phyloP scores from a whole-genome alignment of 2,797 vertebrate species.

The Cichlasoma orientale region DNA sequence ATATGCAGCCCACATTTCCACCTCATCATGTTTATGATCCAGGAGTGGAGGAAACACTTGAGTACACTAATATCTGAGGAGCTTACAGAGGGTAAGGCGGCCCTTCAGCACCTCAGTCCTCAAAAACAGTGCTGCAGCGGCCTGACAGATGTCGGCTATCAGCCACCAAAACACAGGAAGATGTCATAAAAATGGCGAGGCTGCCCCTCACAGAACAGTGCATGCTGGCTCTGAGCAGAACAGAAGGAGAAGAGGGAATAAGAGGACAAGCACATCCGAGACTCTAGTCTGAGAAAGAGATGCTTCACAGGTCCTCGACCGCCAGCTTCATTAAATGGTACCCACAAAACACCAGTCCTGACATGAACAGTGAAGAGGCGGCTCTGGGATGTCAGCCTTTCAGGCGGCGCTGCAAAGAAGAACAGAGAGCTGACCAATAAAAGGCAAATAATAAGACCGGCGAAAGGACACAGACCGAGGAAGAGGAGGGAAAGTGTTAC shows the following conservation, averaged over 20 bases:
- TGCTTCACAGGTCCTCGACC: not conserved
- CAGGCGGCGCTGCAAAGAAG: not conserved
- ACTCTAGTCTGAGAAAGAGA: not conserved
- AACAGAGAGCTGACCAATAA: not conserved
- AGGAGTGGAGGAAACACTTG: not conserved
- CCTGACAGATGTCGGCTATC: not conserved
- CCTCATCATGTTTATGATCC: not conserved
- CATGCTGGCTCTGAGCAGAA: not conserved
- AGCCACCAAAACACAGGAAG: not conserved
- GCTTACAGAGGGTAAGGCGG: not conserved
- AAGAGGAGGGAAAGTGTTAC: not conserved
- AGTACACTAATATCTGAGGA: not conserved
- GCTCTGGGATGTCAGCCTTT: slow-evolving; percentile 7
- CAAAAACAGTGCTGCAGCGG: not conserved
- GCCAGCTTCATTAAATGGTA: slow-evolving; percentile 7
- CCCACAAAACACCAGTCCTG: slow-evolving; percentile 3
- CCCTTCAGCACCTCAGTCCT: not conserved
- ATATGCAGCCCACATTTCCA: not conserved
- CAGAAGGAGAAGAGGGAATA: not conserved
- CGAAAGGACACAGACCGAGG: not conserved
- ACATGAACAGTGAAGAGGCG: not conserved
- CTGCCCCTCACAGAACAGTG: not conserved
- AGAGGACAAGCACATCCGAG: not conserved
- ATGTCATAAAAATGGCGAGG: not conserved
- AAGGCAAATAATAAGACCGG: not conserved